Conservation (phyloP, 2,113 vertebrate genomes). For the Chunga burmeisteri region DNA sequence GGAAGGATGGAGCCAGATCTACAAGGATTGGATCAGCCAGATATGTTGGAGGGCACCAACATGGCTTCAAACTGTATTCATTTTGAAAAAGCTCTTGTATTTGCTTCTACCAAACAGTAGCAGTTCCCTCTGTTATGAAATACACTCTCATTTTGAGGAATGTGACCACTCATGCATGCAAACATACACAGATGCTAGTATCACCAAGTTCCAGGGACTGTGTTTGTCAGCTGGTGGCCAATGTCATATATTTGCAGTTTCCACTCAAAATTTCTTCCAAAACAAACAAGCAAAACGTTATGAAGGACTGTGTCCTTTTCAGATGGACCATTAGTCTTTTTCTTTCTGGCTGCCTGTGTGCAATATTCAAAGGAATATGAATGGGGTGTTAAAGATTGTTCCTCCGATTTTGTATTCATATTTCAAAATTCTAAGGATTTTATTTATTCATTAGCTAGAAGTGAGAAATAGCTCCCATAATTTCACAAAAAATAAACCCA, state of each 20-base stretch:
- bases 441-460: neutral
- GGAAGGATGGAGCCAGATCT: neutral
- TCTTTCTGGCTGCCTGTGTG: accelerated
- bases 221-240: neutral
- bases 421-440: neutral
- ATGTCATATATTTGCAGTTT: neutral
- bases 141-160: neutral
- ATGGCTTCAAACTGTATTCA: neutral
- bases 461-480: neutral
- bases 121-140: neutral
- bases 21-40: neutral
- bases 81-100: neutral
- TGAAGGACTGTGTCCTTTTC: neutral
- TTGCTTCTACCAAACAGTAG: neutral
- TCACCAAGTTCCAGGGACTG: neutral
- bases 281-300: neutral
- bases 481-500: neutral
- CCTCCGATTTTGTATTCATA: neutral
- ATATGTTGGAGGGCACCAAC: neutral
- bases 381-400: neutral
- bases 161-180: neutral
- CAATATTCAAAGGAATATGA: neutral
- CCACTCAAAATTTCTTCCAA: neutral
- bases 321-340: neutral
- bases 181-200: neutral